These are phyloP conservation scores for Columba livia DNA, from an alignment of 2,113 vertebrate genomes.

Conservation along the genomic window DNA sequence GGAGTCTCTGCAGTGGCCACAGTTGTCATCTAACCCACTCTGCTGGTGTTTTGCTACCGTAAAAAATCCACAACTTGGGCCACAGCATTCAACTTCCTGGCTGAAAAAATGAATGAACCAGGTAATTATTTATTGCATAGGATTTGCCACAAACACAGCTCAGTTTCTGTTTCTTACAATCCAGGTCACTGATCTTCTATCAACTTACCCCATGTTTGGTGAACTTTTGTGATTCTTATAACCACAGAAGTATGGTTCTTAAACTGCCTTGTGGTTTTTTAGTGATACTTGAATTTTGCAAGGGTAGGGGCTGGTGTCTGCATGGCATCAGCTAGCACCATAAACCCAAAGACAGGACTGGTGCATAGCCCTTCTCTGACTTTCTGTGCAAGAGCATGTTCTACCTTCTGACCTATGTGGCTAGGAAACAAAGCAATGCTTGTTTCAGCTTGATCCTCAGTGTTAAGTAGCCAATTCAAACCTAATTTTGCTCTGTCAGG, in stretches of 20 bases:
- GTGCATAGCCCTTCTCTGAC: not conserved
- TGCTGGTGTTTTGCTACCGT: not conserved
- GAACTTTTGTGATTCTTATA: not conserved
- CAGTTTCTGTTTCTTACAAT: not conserved
- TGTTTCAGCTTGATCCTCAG: not conserved
- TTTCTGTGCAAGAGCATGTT: not conserved
- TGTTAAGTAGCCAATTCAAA: not conserved
- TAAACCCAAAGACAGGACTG: not conserved
- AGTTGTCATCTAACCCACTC: not conserved
- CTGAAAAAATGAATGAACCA: not conserved
- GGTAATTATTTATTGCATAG: not conserved
- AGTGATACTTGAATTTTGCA: not conserved
- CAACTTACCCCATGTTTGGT: not conserved
- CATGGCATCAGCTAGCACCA: not conserved
- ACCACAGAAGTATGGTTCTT: not conserved
- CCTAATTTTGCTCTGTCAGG: not conserved
- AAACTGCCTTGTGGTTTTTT: not conserved
- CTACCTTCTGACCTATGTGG: not conserved
- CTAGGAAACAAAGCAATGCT: not conserved
- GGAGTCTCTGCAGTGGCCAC: not conserved
- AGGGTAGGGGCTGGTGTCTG: not conserved
- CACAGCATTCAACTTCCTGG: not conserved
- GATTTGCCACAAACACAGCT: not conserved
- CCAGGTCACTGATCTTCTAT: not conserved
- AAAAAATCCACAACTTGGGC: not conserved